Evolutionary conservation across 2,113 vertebrate species (phyloP).

Genomic region (Okapia johnstoni): DNA sequence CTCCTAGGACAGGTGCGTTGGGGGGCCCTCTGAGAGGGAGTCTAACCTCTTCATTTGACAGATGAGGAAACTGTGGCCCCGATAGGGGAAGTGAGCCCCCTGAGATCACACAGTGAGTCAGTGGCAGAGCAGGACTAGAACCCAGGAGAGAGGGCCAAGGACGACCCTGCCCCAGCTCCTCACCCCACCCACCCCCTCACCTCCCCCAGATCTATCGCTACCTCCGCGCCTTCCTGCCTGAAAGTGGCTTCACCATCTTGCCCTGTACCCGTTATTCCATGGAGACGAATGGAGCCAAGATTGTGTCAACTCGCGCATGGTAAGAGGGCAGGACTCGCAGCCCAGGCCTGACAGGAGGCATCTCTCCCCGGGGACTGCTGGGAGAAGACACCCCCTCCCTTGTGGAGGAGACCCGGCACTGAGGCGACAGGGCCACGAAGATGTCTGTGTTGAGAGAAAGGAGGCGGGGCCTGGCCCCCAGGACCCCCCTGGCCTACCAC

Average conservation of each 20-base stretch:
- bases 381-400: background rate
- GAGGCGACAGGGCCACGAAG: background rate
- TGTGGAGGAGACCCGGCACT: background rate
- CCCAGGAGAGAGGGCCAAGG: background rate
- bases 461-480: background rate
- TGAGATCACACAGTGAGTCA: background rate
- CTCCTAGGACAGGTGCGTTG: background rate
- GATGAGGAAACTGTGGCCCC: background rate
- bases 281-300: conserved; percentile 93
- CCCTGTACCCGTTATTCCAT: conserved; percentile 92
- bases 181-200: background rate
- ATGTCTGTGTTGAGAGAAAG: background rate
- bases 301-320: conserved; percentile 90
- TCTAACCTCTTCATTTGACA: background rate
- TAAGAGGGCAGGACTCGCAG: conserved; percentile 58
- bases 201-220: conserved; percentile 88
- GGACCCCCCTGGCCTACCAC: background rate
- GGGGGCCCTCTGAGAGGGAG: background rate
- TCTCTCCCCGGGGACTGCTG: background rate
- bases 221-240: conserved; percentile 90
- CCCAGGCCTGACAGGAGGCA: background rate
- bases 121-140: background rate
- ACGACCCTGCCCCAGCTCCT: background rate
- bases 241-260: conserved; percentile 90
- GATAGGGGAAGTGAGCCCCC: background rate